These are phyloP conservation scores for Maconellicoccus hirsutus DNA, from an alignment of 1,140 invertebrate genomes.

Conservation along the genomic window DNA sequence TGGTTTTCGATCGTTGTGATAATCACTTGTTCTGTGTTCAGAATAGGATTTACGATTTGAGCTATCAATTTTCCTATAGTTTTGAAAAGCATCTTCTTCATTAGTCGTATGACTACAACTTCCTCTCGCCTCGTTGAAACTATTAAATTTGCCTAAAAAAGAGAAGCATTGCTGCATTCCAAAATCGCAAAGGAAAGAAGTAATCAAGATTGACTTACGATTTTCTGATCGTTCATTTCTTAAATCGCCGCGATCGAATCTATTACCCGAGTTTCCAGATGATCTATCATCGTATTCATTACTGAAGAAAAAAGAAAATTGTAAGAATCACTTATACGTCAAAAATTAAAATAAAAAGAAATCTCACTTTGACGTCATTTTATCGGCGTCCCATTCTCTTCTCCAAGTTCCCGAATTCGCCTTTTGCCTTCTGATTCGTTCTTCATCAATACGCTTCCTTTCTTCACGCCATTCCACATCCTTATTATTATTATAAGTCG, in stretches of 20 bases:
- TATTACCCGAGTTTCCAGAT: background rate
- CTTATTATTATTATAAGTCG: background rate
- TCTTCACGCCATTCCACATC: background rate
- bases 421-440: background rate
- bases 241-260: background rate
- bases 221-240: background rate
- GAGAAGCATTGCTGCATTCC: too few species aligned
- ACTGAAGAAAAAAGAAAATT: background rate
- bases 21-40: background rate
- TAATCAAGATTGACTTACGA: background rate
- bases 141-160: too few species aligned
- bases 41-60: background rate
- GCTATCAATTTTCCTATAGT: background rate
- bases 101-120: background rate
- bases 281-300: background rate
- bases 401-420: background rate
- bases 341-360: background rate
- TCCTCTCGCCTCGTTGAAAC: background rate
- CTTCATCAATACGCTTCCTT: conserved; percentile 1
- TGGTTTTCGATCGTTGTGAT: background rate
- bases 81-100: background rate
- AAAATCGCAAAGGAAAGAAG: too few species aligned
- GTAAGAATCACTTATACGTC: background rate
- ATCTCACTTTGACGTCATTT: background rate
- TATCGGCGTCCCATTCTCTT: conserved; percentile 11